Percentiles rank a stretch among this genome's conserved stretches.
phyloP scores from a whole-genome alignment of 2,888 invertebrate species.

The Xestobium rufovillosum region DNA sequence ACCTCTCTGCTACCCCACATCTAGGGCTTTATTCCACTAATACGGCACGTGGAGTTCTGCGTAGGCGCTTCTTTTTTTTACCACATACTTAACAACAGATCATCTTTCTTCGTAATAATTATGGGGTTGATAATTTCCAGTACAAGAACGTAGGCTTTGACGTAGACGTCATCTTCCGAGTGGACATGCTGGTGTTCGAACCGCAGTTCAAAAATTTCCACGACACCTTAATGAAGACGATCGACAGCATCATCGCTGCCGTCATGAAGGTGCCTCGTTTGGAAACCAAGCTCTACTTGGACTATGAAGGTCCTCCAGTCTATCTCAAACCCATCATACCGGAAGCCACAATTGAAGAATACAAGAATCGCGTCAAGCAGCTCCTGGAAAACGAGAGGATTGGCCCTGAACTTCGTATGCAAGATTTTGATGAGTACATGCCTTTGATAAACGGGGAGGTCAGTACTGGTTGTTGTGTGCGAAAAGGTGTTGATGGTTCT shows the following conservation, averaged over 20 bases:
- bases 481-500: not conserved
- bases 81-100: too few species aligned
- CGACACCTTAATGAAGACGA: conserved; percentile 59
- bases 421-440: conserved; percentile 75
- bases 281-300: conserved; percentile 70
- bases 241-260: conserved; percentile 68
- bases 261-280: conserved; percentile 67
- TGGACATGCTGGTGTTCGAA: conserved; percentile 60
- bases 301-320: conserved; percentile 42
- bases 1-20: not conserved
- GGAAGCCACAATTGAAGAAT: conserved; percentile 56
- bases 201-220: conserved; percentile 70
- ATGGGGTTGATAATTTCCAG: too few species aligned
- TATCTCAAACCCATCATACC: conserved; percentile 65
- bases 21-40: too few species aligned
- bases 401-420: conserved; percentile 63
- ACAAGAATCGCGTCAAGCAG: conserved; percentile 53
- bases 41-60: too few species aligned
- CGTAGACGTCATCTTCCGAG: conserved; percentile 51
- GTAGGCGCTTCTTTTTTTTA: too few species aligned
- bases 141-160: conserved; percentile 62
- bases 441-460: conserved; percentile 66
- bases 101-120: not conserved
- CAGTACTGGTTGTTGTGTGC: conserved; percentile 15
- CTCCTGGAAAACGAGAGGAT: conserved; percentile 65